Base-by-base conservation (phyloP, 2,888 invertebrate genomes). In the Netelia inedita region DNA sequence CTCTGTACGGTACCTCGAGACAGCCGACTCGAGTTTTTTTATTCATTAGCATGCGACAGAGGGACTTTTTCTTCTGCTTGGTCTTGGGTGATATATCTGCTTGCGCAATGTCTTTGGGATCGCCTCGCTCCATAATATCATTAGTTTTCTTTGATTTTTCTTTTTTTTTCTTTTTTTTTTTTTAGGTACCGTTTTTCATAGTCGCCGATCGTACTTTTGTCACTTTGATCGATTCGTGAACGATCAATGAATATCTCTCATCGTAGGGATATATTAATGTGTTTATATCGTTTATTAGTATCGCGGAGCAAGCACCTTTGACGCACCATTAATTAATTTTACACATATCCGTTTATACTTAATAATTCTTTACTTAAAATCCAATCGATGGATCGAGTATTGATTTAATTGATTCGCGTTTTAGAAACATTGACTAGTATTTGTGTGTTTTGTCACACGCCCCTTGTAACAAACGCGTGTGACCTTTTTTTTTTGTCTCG, bases 21-120 rank as follows among this genome's bases (percentile, higher is more conserved):
- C 94, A 94, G 2, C 94, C 94, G 9, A 94, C 92, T 86, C 92
- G 92, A 1, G 94, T 94, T 81, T 94, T 94, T 80, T 93, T 93
- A 71, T 93, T 91, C 91, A 93, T 92, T 61, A 94, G 87, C 85
- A 94, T 90, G 59, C 92, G 92, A 83, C 94, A 94, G 5, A 94
- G 89, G 5, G 93, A 93, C 82, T 93, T 94, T 84, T 94, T 94
- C 81, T 93, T 93, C 78, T 93, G 91, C 80, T 93, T 94, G 0
- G 91, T 89, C 65, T 92, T 92, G 0, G 93, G 92, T 14, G 92
- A 93, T 55, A 89, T 81, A 11, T 92, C 91, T n/a, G 88, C 72
- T 23, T 89, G 90, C 19, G 86, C 73, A 14, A 46, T 46, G 46
- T 90, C 90, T 66, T 87, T 89, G 6, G 88, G 89, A 69, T 91